Conservation (phyloP, 1,140 invertebrate species). For the Lepidostoma basale region DNA sequence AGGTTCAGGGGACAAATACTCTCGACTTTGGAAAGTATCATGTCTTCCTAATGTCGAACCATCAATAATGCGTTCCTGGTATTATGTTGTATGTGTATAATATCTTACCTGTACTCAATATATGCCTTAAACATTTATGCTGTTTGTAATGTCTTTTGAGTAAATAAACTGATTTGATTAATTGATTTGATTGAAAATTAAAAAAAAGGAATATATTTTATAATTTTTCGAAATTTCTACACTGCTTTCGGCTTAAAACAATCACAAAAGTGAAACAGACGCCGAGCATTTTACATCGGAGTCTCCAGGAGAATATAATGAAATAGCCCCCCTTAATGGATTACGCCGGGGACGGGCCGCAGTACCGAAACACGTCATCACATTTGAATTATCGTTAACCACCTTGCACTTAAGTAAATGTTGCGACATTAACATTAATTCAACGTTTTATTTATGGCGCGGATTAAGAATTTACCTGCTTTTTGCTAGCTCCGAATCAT, state of each 20-base stretch:
- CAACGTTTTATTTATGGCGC: constrained; percentile 44
- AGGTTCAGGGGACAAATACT: no score
- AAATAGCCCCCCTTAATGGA: constrained; percentile 43
- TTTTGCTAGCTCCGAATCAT: constrained; percentile 32
- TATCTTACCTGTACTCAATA: no score
- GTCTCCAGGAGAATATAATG: constrained; percentile 34
- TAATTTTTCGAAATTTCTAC: no score
- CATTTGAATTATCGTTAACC: constrained; percentile 47
- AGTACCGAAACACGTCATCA: constrained; percentile 43
- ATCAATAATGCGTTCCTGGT: no score
- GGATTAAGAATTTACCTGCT: constrained; percentile 44
- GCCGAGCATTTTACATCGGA: constrained; percentile 22
- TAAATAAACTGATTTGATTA: no score
- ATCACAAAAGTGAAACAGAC: constrained; percentile 21
- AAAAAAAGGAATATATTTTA: no score
- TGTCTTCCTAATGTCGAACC: no score
- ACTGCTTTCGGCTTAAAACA: neutral
- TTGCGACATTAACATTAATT: constrained; percentile 47
- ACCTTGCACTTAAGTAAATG: constrained; percentile 47
- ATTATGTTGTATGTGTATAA: no score
- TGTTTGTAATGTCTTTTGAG: no score
- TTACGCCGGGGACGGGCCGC: constrained; percentile 22
- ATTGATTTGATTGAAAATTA: no score
- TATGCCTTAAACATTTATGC: no score
- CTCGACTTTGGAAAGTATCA: no score